Base-by-base conservation (phyloP, 1,140 invertebrate genomes). In the Aphidius ervi region DNA sequence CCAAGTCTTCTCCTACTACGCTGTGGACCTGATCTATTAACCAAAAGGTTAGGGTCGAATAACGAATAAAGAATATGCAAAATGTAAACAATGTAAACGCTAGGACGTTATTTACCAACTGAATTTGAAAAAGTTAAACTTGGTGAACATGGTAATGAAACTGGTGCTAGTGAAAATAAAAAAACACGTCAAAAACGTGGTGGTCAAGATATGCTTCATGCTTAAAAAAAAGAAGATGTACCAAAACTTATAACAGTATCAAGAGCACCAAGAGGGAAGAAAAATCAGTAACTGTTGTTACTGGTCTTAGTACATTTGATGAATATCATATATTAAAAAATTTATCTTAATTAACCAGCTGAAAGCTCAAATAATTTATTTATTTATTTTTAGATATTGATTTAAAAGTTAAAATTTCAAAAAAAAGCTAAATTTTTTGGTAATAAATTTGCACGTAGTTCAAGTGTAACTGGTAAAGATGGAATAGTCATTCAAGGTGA, bases 401-500 rank as follows among this genome's bases (percentile, higher is more conserved):
- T 81, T 80, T 99, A 50, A 99, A 99, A 82, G 92, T 95, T 62
- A n/a, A n/a, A n/a, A n/a, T n/a, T n/a, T n/a, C n/a, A n/a, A n/a
- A n/a, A n/a, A n/a, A 97, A 97, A 56, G 91, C 95, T 48, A 99
- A 99, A 78, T 97, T 95, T 77, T 99, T 99, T 82, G 94, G 95
- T 43, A 91, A 91, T 58, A 95, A 93, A 78, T 99, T 99, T 85
- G 95, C 97, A 6, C 99, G 97, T 83, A 97, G 97, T 8, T 96
- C 95, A 16, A 99, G 97, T 20, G 95, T 99, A 0, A 98, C 95
- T 43, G 96, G 95, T 9, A 95, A 98, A 62, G 97, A 99, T 85
- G 98, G 99, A 82, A 98, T 99, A 74, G 96, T 99, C 6, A 98
- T 99, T 75, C 97, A 99, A 82, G 97, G 94, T 58, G 94, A 96